Conservation (phyloP, 2,888 invertebrate genomes). For the Thumatha senex region DNA sequence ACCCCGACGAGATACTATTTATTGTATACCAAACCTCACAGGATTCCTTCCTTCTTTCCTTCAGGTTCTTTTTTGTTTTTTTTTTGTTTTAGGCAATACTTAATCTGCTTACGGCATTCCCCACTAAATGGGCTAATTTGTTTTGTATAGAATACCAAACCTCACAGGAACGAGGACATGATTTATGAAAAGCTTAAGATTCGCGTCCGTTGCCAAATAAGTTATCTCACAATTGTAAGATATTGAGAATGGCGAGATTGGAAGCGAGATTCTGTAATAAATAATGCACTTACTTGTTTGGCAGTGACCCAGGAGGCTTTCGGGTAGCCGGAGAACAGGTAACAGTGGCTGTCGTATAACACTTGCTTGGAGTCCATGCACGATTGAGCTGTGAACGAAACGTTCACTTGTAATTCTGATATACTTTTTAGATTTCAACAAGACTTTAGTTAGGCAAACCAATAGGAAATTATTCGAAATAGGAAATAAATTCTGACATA, state of each 20-base stretch:
- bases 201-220: neutral
- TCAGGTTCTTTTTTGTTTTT: too few species aligned
- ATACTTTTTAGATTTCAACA: neutral
- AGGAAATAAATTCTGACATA: too few species aligned
- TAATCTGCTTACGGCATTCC: too few species aligned
- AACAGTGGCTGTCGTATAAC: slow-evolving; percentile 88
- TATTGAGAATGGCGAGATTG: neutral
- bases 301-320: slow-evolving; percentile 87
- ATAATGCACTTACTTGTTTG: slow-evolving; percentile 57
- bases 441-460: too few species aligned
- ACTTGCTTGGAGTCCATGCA: slow-evolving; percentile 88
- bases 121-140: too few species aligned
- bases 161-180: neutral
- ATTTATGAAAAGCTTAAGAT: neutral
- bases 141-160: too few species aligned
- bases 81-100: too few species aligned
- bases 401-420: neutral
- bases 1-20: too few species aligned
- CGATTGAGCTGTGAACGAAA: slow-evolving; percentile 82
- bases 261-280: neutral
- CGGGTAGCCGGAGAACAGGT: slow-evolving; percentile 90
- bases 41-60: too few species aligned
- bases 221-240: too few species aligned
- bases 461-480: too few species aligned
- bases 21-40: too few species aligned